Evolutionary conservation across 1,140 invertebrate species (phyloP), one percentile per base, ranked within the genome.

Genomic region (Polyergus mexicanus): DNA sequence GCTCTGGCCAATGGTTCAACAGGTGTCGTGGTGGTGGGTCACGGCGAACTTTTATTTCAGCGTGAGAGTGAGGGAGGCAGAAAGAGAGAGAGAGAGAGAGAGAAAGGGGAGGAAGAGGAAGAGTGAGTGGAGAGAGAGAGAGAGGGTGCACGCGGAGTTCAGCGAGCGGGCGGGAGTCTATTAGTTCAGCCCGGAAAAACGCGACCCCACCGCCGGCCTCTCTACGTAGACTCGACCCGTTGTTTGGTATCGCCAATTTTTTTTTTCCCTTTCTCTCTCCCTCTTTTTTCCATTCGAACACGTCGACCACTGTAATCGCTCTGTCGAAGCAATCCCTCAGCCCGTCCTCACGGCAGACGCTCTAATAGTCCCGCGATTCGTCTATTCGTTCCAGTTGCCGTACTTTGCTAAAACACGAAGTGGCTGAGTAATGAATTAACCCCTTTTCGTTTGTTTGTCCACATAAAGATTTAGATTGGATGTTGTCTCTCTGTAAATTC

Each of bases 11-110:
- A 88, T 80, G 89, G 93, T 94, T 94, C 94, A 95, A 95, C 94
- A 95, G 94, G 94, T 94, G 94, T 95, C 94, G 92, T 86, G 90
- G 90, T 89, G 86, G 85, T 85, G 90, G 92, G 91, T 94, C 92
- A 92, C 88, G 92, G 93, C 91, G 93, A 94, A 95, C 93, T 95
- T 95, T 95, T 95, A 95, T 94, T 95, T 94, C 93, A 92, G 91
- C 90, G 90, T 83, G 90, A 88, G 91, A 90, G 91, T 74, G 90
- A 92, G 88, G 66, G 81, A 86, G 85, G 63, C 54, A 72, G 58
- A 60, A 88, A 65, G 84, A 66, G 87, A 65, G 90, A 84, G 81
- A 76, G 60, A 66, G 87, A 60, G 7, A 22, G 71, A 58, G 22
- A 58, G n/a, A 87, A 80, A 77, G 78, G 66, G 69, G 86, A 44